These are phyloP conservation scores for Actinopyga echinites DNA, from an alignment of 53 echinoderm and acorn worm species.

Conservation along the genomic window DNA sequence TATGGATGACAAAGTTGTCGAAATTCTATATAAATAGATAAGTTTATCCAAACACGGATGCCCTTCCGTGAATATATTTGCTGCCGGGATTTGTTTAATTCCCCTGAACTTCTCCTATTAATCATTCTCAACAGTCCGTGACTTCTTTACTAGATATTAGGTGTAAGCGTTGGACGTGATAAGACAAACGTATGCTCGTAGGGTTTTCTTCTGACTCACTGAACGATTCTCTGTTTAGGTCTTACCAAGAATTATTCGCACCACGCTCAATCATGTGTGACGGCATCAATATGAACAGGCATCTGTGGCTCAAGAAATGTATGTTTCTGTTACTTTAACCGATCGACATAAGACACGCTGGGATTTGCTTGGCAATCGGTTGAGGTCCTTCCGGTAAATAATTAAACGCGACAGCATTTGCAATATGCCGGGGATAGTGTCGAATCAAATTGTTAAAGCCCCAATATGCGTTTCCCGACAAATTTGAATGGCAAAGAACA, in stretches of 20 bases:
- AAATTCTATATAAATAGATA: no score
- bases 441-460: no score
- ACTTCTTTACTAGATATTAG: neutral
- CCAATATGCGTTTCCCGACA: no score
- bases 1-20: no score
- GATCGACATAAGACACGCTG: slow-evolving; percentile 13
- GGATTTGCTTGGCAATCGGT: neutral
- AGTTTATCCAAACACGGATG: no score
- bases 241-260: neutral
- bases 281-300: neutral
- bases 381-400: slow-evolving; percentile 2
- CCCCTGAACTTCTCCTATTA: neutral
- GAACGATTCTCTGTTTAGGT: neutral
- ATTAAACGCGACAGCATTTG: neutral
- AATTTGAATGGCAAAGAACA: no score
- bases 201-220: no score
- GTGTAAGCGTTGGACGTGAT: no score
- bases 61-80: no score
- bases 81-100: no score
- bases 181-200: no score
- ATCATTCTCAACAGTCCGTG: slow-evolving; percentile 11
- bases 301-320: neutral
- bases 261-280: neutral
- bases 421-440: neutral
- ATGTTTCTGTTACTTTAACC: neutral